phyloP scores from a whole-genome alignment of 2,888 invertebrate species.

The Colostygia pectinataria region DNA sequence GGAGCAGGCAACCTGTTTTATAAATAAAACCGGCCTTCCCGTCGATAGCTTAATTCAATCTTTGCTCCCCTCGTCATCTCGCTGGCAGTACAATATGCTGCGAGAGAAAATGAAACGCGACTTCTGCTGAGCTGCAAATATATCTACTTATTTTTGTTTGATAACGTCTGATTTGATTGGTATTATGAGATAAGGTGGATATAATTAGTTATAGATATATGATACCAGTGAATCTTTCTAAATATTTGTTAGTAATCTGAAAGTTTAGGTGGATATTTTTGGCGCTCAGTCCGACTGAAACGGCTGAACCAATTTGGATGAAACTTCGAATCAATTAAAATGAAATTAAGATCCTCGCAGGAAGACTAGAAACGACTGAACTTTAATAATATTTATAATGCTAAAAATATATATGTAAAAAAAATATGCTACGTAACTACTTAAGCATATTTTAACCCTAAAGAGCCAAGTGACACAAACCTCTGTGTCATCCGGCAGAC shows the following conservation, averaged over 20 bases:
- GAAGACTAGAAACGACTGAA: too few species aligned
- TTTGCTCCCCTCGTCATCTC: constrained; percentile 69
- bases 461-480: constrained; percentile 32
- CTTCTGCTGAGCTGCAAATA: constrained; percentile 44
- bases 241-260: too few species aligned
- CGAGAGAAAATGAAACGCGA: constrained; percentile 59
- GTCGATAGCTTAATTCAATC: constrained; percentile 78
- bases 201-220: constrained; percentile 8
- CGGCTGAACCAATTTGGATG: too few species aligned
- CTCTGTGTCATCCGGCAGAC: constrained; percentile 63
- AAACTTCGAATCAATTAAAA: too few species aligned
- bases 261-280: too few species aligned
- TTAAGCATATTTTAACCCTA: neutral
- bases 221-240: too few species aligned
- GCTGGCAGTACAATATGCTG: constrained; percentile 55
- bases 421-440: neutral
- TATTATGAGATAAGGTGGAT: constrained; percentile 20
- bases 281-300: too few species aligned
- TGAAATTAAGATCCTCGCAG: too few species aligned
- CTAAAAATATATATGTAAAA: too few species aligned
- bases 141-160: constrained; percentile 34
- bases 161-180: constrained; percentile 24
- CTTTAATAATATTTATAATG: too few species aligned
- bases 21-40: constrained; percentile 47
- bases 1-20: neutral